Conservation (phyloP, 23 tunicate species). For the Ciona savignyi region DNA sequence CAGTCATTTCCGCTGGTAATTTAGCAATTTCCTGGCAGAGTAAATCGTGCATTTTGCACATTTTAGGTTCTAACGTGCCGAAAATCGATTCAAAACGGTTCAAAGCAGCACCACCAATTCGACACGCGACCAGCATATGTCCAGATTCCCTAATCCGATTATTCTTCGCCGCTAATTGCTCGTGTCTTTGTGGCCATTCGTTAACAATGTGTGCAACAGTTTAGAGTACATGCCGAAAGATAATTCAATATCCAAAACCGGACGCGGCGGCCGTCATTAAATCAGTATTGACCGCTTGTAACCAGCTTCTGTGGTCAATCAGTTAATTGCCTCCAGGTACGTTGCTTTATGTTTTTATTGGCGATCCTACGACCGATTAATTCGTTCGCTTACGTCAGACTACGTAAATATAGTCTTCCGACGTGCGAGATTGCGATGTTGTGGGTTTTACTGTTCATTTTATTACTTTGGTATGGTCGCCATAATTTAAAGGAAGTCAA, state of each 20-base stretch:
- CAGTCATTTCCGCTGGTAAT: no score
- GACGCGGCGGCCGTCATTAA: not conserved
- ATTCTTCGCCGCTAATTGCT: not conserved
- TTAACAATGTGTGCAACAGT: not conserved
- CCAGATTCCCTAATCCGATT: not conserved
- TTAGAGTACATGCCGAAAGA: not conserved
- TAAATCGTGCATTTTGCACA: no score
- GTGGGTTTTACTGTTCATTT: no score
- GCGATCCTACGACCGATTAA: no score
- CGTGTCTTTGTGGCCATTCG: not conserved
- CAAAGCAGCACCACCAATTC: not conserved
- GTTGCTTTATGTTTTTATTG: not conserved
- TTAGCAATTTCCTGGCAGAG: no score
- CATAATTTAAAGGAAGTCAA: no score
- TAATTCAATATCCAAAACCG: not conserved
- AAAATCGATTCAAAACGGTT: not conserved
- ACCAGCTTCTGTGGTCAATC: not conserved
- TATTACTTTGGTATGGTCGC: no score
- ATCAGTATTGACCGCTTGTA: not conserved
- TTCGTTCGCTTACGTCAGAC: no score
- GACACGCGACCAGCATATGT: not conserved
- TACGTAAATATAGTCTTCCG: no score
- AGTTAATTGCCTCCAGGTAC: not conserved
- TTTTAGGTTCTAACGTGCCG: no score
- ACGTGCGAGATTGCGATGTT: no score